Evolutionary conservation across 2,113 vertebrate genomes (phyloP).

Genomic region (Anas platyrhynchos): DNA sequence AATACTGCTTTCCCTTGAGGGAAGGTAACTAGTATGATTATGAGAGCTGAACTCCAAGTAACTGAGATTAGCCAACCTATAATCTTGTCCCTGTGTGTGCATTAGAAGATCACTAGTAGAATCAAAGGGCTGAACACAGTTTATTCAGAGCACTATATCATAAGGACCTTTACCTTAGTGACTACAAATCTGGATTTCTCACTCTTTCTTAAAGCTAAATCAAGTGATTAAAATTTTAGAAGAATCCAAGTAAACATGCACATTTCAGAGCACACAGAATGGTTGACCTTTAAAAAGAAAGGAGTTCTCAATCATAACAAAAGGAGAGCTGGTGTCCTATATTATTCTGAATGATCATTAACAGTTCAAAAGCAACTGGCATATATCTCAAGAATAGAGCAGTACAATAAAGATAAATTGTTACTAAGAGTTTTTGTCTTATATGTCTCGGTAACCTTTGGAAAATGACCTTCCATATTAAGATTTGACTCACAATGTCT

Average conservation of each 20-base stretch:
- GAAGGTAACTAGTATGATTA: not conserved
- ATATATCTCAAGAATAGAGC: not conserved
- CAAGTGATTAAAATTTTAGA: not conserved
- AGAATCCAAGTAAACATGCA: not conserved
- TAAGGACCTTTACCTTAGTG: not conserved
- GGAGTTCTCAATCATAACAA: not conserved
- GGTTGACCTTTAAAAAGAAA: slow-evolving; percentile 1
- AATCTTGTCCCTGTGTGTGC: not conserved
- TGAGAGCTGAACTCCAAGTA: not conserved
- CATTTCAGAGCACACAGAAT: not conserved
- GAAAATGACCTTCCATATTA: not conserved
- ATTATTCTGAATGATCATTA: not conserved
- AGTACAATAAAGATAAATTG: not conserved
- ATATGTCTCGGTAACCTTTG: not conserved
- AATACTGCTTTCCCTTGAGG: not conserved
- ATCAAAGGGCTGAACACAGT: not conserved
- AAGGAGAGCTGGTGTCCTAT: not conserved
- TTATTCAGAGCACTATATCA: not conserved
- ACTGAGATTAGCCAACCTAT: not conserved
- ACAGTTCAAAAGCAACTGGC: not conserved
- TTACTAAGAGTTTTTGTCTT: not conserved
- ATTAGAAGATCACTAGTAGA: not conserved
- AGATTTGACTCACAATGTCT: not conserved
- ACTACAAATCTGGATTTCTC: not conserved
- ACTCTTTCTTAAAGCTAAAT: not conserved